These are phyloP conservation scores for Dromiciops gliroides DNA, from an alignment of 2,113 vertebrate species.

Conservation along the genomic window DNA sequence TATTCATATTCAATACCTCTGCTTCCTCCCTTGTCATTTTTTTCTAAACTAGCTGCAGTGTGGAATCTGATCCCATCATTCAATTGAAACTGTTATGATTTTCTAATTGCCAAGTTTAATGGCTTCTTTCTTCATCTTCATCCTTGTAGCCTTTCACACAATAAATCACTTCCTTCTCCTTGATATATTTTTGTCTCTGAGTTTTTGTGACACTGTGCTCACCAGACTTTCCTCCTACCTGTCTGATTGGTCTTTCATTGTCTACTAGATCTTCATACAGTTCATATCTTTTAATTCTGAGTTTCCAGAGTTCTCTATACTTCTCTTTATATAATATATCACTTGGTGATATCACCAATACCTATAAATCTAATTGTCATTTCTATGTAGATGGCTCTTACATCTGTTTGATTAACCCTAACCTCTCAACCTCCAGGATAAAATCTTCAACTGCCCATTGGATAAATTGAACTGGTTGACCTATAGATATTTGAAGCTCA, in stretches of 20 bases:
- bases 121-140: not conserved
- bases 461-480: not conserved
- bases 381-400: not conserved
- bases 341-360: not conserved
- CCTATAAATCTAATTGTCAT: not conserved
- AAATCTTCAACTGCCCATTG: not conserved
- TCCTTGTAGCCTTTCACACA: not conserved
- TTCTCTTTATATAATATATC: not conserved
- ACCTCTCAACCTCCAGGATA: not conserved
- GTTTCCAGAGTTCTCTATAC: not conserved
- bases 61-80: not conserved
- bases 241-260: not conserved
- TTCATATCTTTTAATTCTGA: not conserved
- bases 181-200: not conserved
- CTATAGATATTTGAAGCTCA: not conserved
- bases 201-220: not conserved
- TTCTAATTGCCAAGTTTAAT: not conserved
- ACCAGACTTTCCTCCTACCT: not conserved
- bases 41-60: not conserved
- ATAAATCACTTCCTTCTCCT: not conserved
- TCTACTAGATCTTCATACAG: not conserved
- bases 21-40: not conserved
- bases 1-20: not conserved
- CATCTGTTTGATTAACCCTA: not conserved
- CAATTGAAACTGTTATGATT: not conserved